These are phyloP conservation scores for Lissocephala sabroskyi DNA, from an alignment of 2,888 invertebrate genomes.

Conservation along the genomic window DNA sequence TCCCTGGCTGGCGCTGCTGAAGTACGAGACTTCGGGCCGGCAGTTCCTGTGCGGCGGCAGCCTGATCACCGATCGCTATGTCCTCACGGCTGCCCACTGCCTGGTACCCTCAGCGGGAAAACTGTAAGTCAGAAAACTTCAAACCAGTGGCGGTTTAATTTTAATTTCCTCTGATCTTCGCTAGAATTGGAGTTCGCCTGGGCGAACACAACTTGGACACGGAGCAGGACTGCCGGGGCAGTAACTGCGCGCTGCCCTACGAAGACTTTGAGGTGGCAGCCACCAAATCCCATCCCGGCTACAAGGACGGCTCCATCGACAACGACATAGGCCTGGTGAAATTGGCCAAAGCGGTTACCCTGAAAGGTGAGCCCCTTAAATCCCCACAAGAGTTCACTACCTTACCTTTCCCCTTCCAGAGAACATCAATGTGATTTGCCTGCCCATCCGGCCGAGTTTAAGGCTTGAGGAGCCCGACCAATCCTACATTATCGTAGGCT, in stretches of 20 bases:
- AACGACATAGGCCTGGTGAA: constrained; percentile 78
- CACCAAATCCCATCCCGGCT: constrained; percentile 74
- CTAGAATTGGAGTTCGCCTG: constrained; percentile 68
- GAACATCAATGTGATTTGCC: constrained; percentile 48
- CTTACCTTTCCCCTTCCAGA: too few relatives aligned
- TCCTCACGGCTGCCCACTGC: constrained; percentile 69
- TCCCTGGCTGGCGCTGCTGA: constrained; percentile 84
- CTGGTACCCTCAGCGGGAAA: constrained; percentile 16
- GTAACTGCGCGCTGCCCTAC: constrained; percentile 68
- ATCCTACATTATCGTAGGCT: constrained; percentile 56
- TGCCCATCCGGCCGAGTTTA: constrained; percentile 49
- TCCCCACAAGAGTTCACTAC: too few relatives aligned
- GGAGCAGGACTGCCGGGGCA: constrained; percentile 60
- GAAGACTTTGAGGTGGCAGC: constrained; percentile 68
- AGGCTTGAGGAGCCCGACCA: constrained; percentile 23
- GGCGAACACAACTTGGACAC: constrained; percentile 70
- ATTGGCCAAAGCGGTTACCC: constrained; percentile 51
- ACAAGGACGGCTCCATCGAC: constrained; percentile 63
- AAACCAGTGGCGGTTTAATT: too few relatives aligned
- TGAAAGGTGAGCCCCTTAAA: constrained; percentile 31
- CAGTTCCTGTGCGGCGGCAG: constrained; percentile 70
- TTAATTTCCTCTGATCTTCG: too few relatives aligned
- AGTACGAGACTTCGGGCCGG: constrained; percentile 73
- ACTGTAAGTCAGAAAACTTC: constrained; percentile 49
- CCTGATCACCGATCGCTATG: constrained; percentile 56